phyloP scores from a whole-genome alignment of 2,888 invertebrate species.

The Automeris io region DNA sequence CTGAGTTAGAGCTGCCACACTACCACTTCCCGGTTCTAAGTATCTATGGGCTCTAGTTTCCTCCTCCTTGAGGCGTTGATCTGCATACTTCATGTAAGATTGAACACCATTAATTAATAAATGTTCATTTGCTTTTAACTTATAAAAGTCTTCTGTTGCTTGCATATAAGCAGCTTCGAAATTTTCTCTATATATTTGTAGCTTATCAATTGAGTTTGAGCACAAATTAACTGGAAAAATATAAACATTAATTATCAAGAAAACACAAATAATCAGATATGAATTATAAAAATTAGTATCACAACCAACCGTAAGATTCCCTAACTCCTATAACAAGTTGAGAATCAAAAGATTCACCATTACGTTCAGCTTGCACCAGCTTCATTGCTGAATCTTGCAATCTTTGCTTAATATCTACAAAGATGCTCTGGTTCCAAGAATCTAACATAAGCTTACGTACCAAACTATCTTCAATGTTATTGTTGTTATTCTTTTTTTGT shows the following conservation, averaged over 20 bases:
- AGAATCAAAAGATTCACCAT: conserved; percentile 98
- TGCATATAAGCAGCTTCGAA: conserved; percentile 98
- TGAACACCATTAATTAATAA: conserved; percentile 94
- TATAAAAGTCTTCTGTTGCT: conserved; percentile 95
- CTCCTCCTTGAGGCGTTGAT: conserved; percentile 95
- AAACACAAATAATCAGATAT: not conserved
- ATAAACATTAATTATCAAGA: conserved; percentile 7
- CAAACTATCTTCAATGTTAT: conserved; percentile 90
- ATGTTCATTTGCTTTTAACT: conserved; percentile 93
- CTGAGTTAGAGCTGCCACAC: conserved; percentile 87
- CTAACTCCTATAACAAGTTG: conserved; percentile 98
- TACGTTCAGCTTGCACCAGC: conserved; percentile 96
- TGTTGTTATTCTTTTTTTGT: conserved; percentile 71
- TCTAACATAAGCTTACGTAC: conserved; percentile 98
- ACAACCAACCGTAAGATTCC: conserved; percentile 91
- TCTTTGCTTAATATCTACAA: conserved; percentile 94
- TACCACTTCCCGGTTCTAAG: conserved; percentile 92
- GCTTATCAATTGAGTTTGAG: conserved; percentile 93
- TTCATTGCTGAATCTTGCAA: conserved; percentile 98
- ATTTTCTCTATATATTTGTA: conserved; percentile 96
- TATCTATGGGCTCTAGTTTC: conserved; percentile 95
- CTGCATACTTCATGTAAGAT: conserved; percentile 98
- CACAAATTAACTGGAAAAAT: conserved; percentile 90
- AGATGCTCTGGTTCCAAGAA: conserved; percentile 98
- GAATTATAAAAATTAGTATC: conserved; percentile 1